A percentile compares a stretch with the other conserved stretches of the same genome.
Evolutionary conservation across 2,888 invertebrate genomes (phyloP).

Genomic region (Hydrotaea cyrtoneurina): DNA sequence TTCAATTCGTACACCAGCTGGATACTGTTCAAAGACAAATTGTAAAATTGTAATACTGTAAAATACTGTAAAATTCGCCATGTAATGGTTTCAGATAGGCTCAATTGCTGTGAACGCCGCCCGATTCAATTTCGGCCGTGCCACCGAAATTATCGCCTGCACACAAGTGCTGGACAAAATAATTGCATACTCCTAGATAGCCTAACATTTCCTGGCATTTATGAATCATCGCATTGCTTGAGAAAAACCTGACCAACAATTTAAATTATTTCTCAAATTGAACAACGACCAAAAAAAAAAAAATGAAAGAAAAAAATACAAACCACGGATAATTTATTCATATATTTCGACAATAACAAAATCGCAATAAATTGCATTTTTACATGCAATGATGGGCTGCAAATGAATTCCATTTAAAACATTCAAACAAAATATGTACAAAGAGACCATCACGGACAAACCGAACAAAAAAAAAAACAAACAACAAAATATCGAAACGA

Average conservation of each 20-base stretch:
- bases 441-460: background rate
- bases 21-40: too few relatives aligned
- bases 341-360: conserved; percentile 46
- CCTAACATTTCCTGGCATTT: background rate
- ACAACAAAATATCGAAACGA: too few relatives aligned
- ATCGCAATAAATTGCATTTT: conserved; percentile 65
- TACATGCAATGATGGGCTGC: conserved; percentile 64
- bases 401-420: conserved; percentile 50
- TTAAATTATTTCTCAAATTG: conserved; percentile 32
- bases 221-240: conserved; percentile 55
- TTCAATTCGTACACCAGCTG: too few relatives aligned
- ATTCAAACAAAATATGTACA: conserved; percentile 32
- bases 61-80: too few relatives aligned
- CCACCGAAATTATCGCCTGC: too few relatives aligned
- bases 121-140: too few relatives aligned
- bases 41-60: too few relatives aligned
- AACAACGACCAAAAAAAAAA: conserved; percentile 7
- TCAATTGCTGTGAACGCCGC: too few relatives aligned
- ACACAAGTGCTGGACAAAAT: too few relatives aligned
- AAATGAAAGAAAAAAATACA: background rate
- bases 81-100: too few relatives aligned
- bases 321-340: conserved; percentile 53
- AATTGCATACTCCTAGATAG: too few relatives aligned
- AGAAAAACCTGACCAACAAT: conserved; percentile 21
- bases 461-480: background rate